Conservation (phyloP, 2,113 vertebrate genomes). For the Rhinoderma darwinii region DNA sequence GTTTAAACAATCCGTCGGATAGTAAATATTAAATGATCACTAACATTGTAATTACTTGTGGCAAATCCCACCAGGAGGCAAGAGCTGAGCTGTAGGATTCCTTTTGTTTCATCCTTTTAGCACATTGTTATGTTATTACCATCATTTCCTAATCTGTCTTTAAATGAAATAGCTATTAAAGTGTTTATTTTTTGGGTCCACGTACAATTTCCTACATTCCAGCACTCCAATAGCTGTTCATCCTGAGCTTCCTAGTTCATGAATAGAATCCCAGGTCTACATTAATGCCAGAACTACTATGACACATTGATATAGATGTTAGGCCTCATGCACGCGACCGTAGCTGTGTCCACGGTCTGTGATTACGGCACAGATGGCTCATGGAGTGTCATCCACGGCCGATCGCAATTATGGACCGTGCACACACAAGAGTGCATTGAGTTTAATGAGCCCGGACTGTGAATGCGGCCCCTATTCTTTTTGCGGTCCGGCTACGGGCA, state of each 20-base stretch:
- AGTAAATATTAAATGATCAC: constrained; percentile 50
- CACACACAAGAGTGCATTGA: too few relatives aligned
- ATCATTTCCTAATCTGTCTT: not conserved
- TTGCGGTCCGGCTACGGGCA: too few relatives aligned
- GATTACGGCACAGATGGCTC: too few relatives aligned
- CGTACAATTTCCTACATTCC: not conserved
- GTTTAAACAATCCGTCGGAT: constrained; percentile 8
- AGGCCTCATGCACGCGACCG: too few relatives aligned
- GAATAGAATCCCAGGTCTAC: not conserved
- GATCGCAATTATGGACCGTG: too few relatives aligned
- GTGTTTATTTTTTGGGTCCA: not conserved
- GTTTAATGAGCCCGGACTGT: too few relatives aligned
- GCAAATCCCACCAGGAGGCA: not conserved
- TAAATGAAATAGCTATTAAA: not conserved
- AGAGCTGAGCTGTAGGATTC: not conserved
- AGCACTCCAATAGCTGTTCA: not conserved
- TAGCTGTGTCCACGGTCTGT: too few relatives aligned
- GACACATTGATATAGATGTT: too few relatives aligned
- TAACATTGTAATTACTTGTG: not conserved
- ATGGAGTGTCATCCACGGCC: too few relatives aligned
- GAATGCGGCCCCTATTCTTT: too few relatives aligned
- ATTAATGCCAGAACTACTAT: too few relatives aligned
- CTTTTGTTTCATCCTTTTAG: not conserved
- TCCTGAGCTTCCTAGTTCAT: not conserved
- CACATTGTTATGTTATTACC: not conserved